Evolutionary conservation across 2,888 invertebrate species (phyloP).

Genomic region (Pammene aurita): DNA sequence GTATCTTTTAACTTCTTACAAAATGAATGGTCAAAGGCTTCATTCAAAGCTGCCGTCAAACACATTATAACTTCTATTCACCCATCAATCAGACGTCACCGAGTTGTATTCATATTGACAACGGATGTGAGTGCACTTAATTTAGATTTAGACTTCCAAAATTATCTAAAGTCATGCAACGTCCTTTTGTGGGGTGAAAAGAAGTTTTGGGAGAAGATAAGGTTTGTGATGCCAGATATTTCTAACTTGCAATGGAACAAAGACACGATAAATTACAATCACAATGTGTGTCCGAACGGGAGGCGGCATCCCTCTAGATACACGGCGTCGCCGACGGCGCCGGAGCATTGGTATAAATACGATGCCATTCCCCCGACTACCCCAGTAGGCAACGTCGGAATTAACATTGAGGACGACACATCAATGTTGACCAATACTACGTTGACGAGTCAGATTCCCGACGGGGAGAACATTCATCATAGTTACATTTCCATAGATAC

Average conservation of each 20-base stretch:
- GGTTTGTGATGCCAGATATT: conserved; percentile 91
- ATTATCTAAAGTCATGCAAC: conserved; percentile 87
- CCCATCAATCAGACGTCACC: conserved; percentile 85
- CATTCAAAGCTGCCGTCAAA: conserved; percentile 91
- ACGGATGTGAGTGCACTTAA: conserved; percentile 88
- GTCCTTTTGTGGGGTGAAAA: conserved; percentile 91
- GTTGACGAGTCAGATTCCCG: conserved; percentile 85
- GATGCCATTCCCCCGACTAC: conserved; percentile 84
- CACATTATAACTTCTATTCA: conserved; percentile 86
- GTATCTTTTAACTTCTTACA: conserved; percentile 91
- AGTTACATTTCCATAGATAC: conserved; percentile 87
- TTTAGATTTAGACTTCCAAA: conserved; percentile 89
- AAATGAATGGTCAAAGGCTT: conserved; percentile 92
- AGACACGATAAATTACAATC: conserved; percentile 80
- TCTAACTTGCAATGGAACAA: conserved; percentile 85
- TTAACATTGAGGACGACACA: conserved; percentile 84
- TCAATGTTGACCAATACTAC: conserved; percentile 85
- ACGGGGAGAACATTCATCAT: conserved; percentile 85
- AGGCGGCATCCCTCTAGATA: conserved; percentile 85
- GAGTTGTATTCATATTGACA: conserved; percentile 81
- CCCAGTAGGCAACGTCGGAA: conserved; percentile 74
- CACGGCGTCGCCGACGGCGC: conserved; percentile 88
- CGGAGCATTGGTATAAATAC: conserved; percentile 88
- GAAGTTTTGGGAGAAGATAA: conserved; percentile 94
- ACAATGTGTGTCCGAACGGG: conserved; percentile 80